Base-by-base conservation (phyloP, 2,113 vertebrate genomes). In the Puma concolor region DNA sequence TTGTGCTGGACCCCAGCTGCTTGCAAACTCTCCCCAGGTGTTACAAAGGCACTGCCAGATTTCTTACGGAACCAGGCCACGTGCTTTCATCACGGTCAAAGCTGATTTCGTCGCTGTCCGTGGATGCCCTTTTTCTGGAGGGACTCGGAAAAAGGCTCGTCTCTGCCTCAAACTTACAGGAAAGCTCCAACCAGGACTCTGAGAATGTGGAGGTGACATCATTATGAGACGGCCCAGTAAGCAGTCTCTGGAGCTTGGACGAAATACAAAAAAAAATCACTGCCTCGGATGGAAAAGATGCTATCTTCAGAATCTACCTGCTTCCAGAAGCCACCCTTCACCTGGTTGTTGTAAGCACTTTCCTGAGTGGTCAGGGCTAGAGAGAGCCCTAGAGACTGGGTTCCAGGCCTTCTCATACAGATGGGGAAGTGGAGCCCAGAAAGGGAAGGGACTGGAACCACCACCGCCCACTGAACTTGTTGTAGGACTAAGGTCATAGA, bases 381-480 rank as follows among this genome's bases (percentile, higher is more conserved):
- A 64, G 76, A 33, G 17, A 64, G 31, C 36, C 31, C 57, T 52
- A 2, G 44, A 15, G 5, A 29, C 7, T 27, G 4, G 7, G 21
- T n/a, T 36, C 52, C 54, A 44, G 72, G 36, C 41, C 64, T 27
- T 27, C n/a, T 29, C 2, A 1, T 2, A 25, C 3, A 14, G 15
- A 63, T 57, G n/a, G 52, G 79, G 52, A 71, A 76, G 23, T 0
- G 29, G 33, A 90, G n/a, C 29, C 71, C 64, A 29, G 52, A 48
- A 57, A 57, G 86, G 64, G 64, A 82, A 41, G 33, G 29, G 10
- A 44, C 54, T 3, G 2, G 66, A 69, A 29, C 57, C 31, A 16
- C 0, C 2, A 3, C 52, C 6, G 7, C 4, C 36, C 72, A 25
- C 1, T 0, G 4, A 84, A 31, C 44, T 67, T 13, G 48, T 12